Evolutionary conservation across 2,113 vertebrate species (phyloP).

Genomic region (Melanocharis versteri): DNA sequence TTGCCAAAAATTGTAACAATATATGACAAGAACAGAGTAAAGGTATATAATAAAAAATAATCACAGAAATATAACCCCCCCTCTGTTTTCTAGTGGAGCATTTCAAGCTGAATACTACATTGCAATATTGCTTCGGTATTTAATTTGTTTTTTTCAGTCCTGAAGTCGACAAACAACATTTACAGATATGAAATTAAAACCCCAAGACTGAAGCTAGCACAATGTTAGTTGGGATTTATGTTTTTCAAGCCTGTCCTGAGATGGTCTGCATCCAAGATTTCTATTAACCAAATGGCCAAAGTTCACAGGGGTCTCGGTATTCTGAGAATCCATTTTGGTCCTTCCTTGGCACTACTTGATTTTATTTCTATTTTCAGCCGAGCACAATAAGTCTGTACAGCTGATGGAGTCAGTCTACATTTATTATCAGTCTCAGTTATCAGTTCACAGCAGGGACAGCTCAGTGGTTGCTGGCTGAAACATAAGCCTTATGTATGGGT

Average conservation of each 20-base stretch:
- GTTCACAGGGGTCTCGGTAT: neutral
- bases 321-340: slow-evolving; percentile 18
- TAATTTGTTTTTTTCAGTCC: neutral
- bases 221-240: neutral
- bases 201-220: neutral
- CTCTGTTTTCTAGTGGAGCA: neutral
- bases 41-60: neutral
- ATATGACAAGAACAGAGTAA: neutral
- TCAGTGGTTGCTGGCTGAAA: slow-evolving; percentile 42
- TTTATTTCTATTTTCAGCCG: slow-evolving; percentile 51
- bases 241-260: neutral
- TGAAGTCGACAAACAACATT: neutral
- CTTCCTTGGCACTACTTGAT: slow-evolving; percentile 44
- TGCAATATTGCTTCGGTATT: neutral
- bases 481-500: slow-evolving; percentile 8
- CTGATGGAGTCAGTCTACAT: slow-evolving; percentile 48
- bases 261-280: neutral
- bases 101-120: neutral
- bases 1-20: neutral
- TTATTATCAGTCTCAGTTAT: slow-evolving; percentile 62
- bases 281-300: slow-evolving; percentile 8
- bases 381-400: slow-evolving; percentile 30
- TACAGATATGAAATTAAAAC: neutral
- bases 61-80: neutral
- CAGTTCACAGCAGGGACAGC: slow-evolving; percentile 55